These are phyloP conservation scores for Ruditapes philippinarum DNA, from an alignment of 1,140 invertebrate species.

Conservation along the genomic window DNA sequence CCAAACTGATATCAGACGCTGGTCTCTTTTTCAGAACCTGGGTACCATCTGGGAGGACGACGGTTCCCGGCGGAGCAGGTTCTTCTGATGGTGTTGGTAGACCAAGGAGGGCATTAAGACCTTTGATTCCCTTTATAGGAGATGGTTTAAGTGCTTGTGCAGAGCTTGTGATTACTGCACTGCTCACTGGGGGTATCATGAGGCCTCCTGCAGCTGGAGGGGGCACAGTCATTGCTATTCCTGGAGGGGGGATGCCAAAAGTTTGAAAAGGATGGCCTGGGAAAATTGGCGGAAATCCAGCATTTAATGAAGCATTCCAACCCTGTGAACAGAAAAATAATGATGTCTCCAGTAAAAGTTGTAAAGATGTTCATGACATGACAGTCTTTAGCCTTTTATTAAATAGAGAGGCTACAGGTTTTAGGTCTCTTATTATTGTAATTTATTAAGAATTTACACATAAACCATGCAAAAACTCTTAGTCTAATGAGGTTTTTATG, in stretches of 20 bases:
- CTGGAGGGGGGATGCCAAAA: slow-evolving; percentile 71
- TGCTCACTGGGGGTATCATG: slow-evolving; percentile 13
- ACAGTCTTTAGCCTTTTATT: no score
- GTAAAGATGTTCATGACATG: no score
- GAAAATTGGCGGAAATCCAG: slow-evolving; percentile 61
- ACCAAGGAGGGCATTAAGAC: slow-evolving; percentile 61
- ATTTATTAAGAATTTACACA: no score
- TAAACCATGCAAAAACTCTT: no score
- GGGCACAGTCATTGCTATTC: slow-evolving; percentile 67
- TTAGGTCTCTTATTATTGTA: no score
- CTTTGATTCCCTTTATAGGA: slow-evolving; percentile 29
- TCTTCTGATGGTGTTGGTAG: slow-evolving; percentile 39
- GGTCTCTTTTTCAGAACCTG: slow-evolving; percentile 31
- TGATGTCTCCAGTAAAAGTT: no score
- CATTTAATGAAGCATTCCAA: slow-evolving; percentile 58
- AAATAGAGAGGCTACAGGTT: no score
- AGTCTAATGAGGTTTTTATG: no score
- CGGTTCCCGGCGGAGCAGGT: slow-evolving; percentile 16
- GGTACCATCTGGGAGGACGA: slow-evolving; percentile 34
- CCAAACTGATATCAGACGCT: background rate
- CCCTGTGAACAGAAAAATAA: slow-evolving; percentile 37
- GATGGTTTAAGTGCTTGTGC: background rate
- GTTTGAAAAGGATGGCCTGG: slow-evolving; percentile 53
- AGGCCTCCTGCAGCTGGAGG: slow-evolving; percentile 50
- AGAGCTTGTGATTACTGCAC: background rate